These are phyloP conservation scores for Tragelaphus strepsiceros DNA, from an alignment of 2,113 vertebrate genomes.

Conservation along the genomic window DNA sequence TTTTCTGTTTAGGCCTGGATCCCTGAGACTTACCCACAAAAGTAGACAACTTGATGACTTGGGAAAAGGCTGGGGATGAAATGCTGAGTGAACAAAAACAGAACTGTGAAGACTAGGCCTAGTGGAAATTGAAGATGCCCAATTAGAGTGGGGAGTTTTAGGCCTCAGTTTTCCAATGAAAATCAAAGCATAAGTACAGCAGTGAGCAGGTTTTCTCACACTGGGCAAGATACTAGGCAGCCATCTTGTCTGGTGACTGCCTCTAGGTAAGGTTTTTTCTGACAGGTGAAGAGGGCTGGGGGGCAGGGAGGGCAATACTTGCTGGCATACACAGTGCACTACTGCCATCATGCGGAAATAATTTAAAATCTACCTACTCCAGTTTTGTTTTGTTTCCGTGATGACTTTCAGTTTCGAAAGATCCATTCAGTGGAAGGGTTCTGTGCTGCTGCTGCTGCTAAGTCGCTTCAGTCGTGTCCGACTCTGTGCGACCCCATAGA, in stretches of 20 bases:
- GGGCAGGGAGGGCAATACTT: accelerated
- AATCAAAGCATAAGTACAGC: not conserved
- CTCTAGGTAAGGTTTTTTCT: not conserved
- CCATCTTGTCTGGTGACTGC: not conserved
- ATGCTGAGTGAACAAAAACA: not conserved
- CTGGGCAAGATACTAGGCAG: not conserved
- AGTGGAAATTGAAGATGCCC: not conserved
- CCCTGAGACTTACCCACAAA: not conserved
- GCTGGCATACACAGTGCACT: not conserved
- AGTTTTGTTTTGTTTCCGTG: not conserved
- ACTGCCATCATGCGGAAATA: constrained; percentile 13
- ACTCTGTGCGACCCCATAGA: too few relatives aligned
- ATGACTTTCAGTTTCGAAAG: not conserved
- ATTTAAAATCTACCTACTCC: not conserved
- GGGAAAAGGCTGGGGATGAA: not conserved
- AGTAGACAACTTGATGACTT: not conserved
- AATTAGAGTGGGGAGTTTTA: not conserved
- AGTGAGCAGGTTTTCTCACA: not conserved
- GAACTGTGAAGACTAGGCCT: not conserved
- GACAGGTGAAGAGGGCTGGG: not conserved
- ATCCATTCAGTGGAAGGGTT: not conserved
- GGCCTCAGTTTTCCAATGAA: not conserved
- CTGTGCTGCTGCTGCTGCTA: too few relatives aligned
- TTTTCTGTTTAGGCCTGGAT: not conserved
- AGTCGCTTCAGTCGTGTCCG: too few relatives aligned